These are phyloP conservation scores for Camelus dromedarius DNA, from an alignment of 2,113 vertebrate species.

Conservation along the genomic window DNA sequence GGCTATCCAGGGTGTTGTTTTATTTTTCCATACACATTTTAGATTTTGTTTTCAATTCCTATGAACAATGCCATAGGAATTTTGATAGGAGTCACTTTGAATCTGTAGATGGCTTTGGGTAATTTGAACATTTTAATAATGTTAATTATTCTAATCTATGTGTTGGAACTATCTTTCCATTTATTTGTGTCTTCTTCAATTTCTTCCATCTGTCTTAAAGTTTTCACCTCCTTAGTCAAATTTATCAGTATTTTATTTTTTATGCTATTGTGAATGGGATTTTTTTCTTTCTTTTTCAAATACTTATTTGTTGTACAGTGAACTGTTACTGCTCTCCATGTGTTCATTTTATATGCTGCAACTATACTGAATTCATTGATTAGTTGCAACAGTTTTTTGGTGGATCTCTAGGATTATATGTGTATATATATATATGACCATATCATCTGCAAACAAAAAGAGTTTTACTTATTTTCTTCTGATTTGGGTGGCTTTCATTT, in stretches of 20 bases:
- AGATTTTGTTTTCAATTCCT: background rate
- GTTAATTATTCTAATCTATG: background rate
- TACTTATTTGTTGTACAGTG: background rate
- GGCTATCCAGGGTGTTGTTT: background rate
- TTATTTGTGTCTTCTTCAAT: background rate
- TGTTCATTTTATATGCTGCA: background rate
- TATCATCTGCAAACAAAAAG: background rate
- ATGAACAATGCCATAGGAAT: background rate
- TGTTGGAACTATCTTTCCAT: background rate
- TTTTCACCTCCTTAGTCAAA: background rate
- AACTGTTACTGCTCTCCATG: background rate
- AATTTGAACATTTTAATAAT: background rate
- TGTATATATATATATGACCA: background rate
- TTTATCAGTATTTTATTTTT: background rate
- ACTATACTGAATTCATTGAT: background rate
- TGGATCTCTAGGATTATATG: background rate
- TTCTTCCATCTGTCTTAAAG: background rate
- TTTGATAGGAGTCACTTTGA: background rate
- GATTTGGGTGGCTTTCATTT: background rate
- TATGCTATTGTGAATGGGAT: background rate
- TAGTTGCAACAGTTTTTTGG: background rate
- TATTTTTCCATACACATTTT: rapidly evolving
- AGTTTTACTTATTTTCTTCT: background rate
- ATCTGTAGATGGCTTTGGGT: background rate
- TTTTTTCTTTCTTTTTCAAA: background rate